phyloP scores from a whole-genome alignment of 2,797 vertebrate species.

The Chloroceryle inda region DNA sequence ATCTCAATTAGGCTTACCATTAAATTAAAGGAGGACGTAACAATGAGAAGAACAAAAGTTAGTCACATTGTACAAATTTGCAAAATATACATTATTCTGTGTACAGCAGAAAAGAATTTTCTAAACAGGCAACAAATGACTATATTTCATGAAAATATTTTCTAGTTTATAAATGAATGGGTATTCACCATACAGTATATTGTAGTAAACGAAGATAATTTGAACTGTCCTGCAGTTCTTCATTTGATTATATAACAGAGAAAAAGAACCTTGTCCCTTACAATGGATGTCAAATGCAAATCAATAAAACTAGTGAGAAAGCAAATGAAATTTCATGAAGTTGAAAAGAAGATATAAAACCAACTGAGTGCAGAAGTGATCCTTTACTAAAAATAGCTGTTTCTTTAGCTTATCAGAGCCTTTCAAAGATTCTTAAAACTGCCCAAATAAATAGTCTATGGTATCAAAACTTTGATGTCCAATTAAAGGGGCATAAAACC shows the following conservation, averaged over 20 bases:
- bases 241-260: background rate
- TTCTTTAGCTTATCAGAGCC: background rate
- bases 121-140: background rate
- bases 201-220: background rate
- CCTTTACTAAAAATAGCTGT: background rate
- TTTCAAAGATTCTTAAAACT: background rate
- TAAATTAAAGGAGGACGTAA: background rate
- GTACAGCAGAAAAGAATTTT: background rate
- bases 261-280: background rate
- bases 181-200: background rate
- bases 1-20: background rate
- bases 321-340: background rate
- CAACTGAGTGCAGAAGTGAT: background rate
- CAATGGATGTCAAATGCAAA: background rate
- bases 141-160: background rate
- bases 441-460: background rate
- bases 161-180: background rate
- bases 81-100: background rate
- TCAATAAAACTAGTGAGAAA: background rate
- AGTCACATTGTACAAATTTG: background rate
- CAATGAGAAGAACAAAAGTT: background rate
- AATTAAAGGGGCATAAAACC: background rate
- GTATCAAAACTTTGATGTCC: background rate
- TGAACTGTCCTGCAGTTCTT: background rate
- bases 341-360: background rate